Base-by-base conservation (phyloP, 2,888 invertebrate genomes). In the Gymnocheta viridis region DNA sequence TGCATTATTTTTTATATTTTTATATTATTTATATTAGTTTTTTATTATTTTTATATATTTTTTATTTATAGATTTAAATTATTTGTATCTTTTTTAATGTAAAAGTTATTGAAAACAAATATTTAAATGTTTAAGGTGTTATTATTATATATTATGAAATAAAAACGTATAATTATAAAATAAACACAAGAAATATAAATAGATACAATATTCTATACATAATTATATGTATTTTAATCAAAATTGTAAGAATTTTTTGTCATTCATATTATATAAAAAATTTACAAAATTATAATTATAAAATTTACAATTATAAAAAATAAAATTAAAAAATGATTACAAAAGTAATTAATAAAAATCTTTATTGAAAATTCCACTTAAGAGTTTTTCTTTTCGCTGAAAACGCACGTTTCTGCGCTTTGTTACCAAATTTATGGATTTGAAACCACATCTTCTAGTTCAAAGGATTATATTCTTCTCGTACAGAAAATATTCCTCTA, bases 211-310 rank as follows among this genome's bases (percentile, higher is more conserved):
- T 85, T 89, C 88, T 91, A 87, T 89, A 89, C 88, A 90, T 88
- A 89, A 89, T 91, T 85, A 67, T 82, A 88, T 90, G 90, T 91
- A 90, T 91, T 91, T 91, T 91, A 91, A 90, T 89, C 90, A 87
- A 90, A 87, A 88, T 81, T 84, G 78, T 84, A 84, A 84, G 81
- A 81, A 84, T 84, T 80, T 87, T 84, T 84, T 84, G 84, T 84
- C 84, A 81, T 84, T 84, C 81, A 81, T 78, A 81, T 87, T 88
- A 89, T 87, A 91, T 91, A 89, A 91, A 90, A 90, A 89, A 91
- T 91, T 91, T 91, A 91, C 91, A 91, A 91, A 88, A 82, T 82
- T 86, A 90, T 89, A 90, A 91, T 90, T 91, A 91, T 89, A 90
- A 89, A 89, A 91, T 89, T 90, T 90, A 90, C 88, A 90, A 89